Evolutionary conservation across 2,888 invertebrate species (phyloP).

Genomic region (Papilio demoleus): DNA sequence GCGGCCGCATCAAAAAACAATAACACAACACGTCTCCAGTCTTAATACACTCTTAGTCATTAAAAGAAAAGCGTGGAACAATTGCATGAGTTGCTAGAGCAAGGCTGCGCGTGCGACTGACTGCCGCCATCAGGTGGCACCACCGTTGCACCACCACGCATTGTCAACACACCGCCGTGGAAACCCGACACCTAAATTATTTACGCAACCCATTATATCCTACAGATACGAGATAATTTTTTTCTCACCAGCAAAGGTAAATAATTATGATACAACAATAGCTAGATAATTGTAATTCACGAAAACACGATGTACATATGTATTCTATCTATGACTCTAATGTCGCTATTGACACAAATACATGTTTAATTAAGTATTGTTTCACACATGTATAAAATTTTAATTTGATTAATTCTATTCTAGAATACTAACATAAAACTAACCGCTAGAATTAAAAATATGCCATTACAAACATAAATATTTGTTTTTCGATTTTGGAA

Average conservation of each 20-base stretch:
- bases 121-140: constrained; percentile 56
- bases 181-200: constrained; percentile 66
- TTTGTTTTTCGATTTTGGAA: too few relatives aligned
- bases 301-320: constrained; percentile 23
- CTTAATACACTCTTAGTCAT: constrained; percentile 40
- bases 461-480: too few relatives aligned
- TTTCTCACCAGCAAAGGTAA: constrained; percentile 59
- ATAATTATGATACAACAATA: constrained; percentile 45
- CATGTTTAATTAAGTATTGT: constrained; percentile 4
- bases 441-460: neutral
- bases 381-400: constrained; percentile 30
- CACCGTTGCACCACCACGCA: constrained; percentile 78
- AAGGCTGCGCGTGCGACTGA: constrained; percentile 74
- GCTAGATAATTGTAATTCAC: constrained; percentile 35
- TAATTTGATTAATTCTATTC: constrained; percentile 25
- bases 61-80: constrained; percentile 54
- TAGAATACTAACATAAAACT: constrained; percentile 18
- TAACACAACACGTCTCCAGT: constrained; percentile 36
- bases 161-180: constrained; percentile 77
- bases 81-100: constrained; percentile 68
- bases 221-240: constrained; percentile 72
- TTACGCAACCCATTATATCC: constrained; percentile 78
- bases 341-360: neutral
- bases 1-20: constrained; percentile 41
- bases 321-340: neutral